Conservation (phyloP, 2,888 invertebrate genomes). For the Oligia strigilis region DNA sequence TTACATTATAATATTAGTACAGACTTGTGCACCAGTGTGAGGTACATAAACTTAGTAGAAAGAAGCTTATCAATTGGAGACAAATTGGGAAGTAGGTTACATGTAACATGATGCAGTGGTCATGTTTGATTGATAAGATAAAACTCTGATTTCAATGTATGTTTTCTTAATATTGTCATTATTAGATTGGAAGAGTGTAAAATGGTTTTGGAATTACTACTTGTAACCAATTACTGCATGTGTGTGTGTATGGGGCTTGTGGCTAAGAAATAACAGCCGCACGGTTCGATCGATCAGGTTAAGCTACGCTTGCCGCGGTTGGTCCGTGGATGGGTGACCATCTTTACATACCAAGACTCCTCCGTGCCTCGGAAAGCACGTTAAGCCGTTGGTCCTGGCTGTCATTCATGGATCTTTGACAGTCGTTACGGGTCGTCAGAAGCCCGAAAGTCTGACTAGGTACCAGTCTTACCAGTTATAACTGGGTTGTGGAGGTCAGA, state of each 20-base stretch:
- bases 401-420: too few relatives aligned
- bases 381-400: too few relatives aligned
- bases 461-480: too few relatives aligned
- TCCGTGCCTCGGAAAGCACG: too few relatives aligned
- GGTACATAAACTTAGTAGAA: conserved; percentile 20
- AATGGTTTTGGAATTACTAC: neutral
- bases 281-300: too few relatives aligned
- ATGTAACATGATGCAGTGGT: conserved; percentile 54
- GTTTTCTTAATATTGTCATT: conserved; percentile 37
- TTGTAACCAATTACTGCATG: neutral
- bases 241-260: neutral
- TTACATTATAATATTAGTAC: neutral
- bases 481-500: too few relatives aligned
- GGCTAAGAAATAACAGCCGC: too few relatives aligned
- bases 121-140: conserved; percentile 55
- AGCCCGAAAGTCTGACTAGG: too few relatives aligned
- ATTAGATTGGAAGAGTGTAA: neutral
- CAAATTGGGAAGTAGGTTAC: conserved; percentile 51
- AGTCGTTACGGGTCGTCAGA: too few relatives aligned
- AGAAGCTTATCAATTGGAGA: conserved; percentile 53
- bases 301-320: too few relatives aligned
- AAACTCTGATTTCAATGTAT: conserved; percentile 18
- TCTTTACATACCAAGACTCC: too few relatives aligned
- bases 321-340: too few relatives aligned
- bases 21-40: conserved; percentile 1